These are phyloP conservation scores for Podarcis lilfordi DNA, from an alignment of 2,797 vertebrate genomes.

Conservation along the genomic window DNA sequence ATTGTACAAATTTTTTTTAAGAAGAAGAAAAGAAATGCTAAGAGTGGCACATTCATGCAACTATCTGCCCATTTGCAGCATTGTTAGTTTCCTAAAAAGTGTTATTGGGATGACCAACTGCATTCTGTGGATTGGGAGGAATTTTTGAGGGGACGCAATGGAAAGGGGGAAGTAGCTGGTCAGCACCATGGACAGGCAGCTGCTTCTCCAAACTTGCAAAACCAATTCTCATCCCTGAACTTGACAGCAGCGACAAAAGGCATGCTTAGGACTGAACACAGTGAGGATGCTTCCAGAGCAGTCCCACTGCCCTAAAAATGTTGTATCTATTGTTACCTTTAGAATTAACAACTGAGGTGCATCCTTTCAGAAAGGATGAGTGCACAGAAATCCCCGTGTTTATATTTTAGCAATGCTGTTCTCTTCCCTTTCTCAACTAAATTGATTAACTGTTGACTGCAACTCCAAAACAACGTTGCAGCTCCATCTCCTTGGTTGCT, in stretches of 20 bases:
- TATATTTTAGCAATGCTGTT: neutral
- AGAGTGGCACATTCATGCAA: neutral
- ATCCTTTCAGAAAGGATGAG: neutral
- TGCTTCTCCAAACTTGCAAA: neutral
- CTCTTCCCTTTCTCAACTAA: neutral
- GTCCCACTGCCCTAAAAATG: neutral
- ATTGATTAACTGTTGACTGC: neutral
- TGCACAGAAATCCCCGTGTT: neutral
- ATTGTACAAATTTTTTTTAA: neutral
- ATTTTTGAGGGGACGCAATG: neutral
- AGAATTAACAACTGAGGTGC: neutral
- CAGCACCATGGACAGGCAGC: constrained; percentile 4
- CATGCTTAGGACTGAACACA: neutral
- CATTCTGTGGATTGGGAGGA: neutral
- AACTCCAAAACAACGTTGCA: neutral
- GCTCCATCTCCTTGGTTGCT: neutral
- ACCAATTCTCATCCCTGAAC: no score
- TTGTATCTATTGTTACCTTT: neutral
- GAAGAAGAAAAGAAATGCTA: neutral
- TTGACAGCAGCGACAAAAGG: neutral
- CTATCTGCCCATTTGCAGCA: neutral
- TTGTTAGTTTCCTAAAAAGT: neutral
- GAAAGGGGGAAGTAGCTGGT: neutral
- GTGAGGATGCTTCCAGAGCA: neutral
- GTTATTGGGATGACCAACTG: neutral